Evolutionary conservation across 2,113 vertebrate species (phyloP).

Genomic region (Fregata magnificens): DNA sequence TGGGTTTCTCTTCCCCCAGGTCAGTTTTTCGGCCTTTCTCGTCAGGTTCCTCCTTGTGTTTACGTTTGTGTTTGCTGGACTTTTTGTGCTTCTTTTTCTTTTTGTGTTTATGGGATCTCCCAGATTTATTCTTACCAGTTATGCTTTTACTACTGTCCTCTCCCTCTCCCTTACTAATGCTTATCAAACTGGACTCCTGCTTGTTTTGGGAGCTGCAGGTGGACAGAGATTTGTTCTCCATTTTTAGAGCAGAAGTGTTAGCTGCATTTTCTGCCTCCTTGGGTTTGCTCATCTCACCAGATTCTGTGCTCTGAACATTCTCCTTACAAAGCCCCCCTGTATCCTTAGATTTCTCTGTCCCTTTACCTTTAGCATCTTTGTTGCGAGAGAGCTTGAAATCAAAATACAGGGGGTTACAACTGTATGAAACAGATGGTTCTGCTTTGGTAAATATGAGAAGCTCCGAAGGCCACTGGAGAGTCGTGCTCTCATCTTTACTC

Average conservation of each 20-base stretch:
- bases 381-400: slow-evolving; percentile 96
- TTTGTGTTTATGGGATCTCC: slow-evolving; percentile 92
- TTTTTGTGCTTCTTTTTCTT: slow-evolving; percentile 98
- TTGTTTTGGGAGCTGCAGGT: slow-evolving; percentile 37
- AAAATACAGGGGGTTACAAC: slow-evolving; percentile 98
- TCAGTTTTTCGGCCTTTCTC: slow-evolving; percentile 76
- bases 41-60: slow-evolving; percentile 80
- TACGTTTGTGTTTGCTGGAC: slow-evolving; percentile 82
- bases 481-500: slow-evolving; percentile 96
- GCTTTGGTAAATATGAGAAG: slow-evolving; percentile 93
- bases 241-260: slow-evolving; percentile 13
- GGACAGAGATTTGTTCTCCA: slow-evolving; percentile 31
- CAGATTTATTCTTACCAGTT: slow-evolving; percentile 66
- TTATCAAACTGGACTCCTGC: slow-evolving; percentile 15
- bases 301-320: slow-evolving; percentile 18
- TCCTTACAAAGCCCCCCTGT: slow-evolving; percentile 43
- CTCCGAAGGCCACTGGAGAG: slow-evolving; percentile 97
- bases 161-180: slow-evolving; percentile 28
- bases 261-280: slow-evolving; percentile 31
- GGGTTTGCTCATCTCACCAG: slow-evolving; percentile 7
- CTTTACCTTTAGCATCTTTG: slow-evolving; percentile 81
- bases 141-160: slow-evolving; percentile 65
- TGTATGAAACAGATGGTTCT: slow-evolving; percentile 92
- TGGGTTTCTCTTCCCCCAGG: slow-evolving; percentile 84
- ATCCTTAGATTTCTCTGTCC: slow-evolving; percentile 71